A percentile compares a stretch with the other conserved stretches of the same genome.
These are phyloP conservation scores for Timema podura DNA, from an alignment of 2,888 invertebrate genomes.

Conservation along the genomic window DNA sequence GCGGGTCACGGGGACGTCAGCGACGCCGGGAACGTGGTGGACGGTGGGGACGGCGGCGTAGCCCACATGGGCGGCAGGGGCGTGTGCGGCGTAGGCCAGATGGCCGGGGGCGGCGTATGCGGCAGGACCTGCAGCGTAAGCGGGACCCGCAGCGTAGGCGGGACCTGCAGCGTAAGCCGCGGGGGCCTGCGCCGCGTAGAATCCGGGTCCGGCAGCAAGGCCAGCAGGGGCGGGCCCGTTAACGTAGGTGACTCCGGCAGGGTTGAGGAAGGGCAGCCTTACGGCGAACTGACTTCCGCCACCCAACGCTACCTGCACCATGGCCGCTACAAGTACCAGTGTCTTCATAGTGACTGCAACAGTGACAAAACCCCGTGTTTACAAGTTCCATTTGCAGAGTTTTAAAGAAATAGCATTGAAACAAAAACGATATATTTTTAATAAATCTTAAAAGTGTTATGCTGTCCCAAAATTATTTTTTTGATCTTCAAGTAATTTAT, in stretches of 20 bases:
- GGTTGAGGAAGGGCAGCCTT: conserved; percentile 49
- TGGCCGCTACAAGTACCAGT: conserved; percentile 39
- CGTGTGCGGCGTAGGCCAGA: conserved; percentile 23
- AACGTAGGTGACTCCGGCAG: conserved; percentile 53
- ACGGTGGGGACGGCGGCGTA: conserved; percentile 34
- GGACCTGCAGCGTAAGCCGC: conserved; percentile 28
- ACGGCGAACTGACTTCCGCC: conserved; percentile 41
- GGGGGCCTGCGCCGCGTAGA: conserved; percentile 22
- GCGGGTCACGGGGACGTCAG: conserved; percentile 48
- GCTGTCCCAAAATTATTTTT: too few species aligned
- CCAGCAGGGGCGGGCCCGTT: conserved; percentile 38
- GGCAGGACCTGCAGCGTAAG: conserved; percentile 23
- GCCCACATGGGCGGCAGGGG: conserved; percentile 27
- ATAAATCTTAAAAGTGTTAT: too few species aligned
- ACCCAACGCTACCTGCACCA: conserved; percentile 40
- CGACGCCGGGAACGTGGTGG: conserved; percentile 43
- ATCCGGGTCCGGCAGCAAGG: conserved; percentile 39
- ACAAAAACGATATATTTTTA: too few species aligned
- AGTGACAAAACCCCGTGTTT: not conserved
- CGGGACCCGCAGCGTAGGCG: conserved; percentile 21
- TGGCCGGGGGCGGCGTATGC: conserved; percentile 30
- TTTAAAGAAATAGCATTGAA: too few species aligned
- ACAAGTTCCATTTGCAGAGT: too few species aligned
- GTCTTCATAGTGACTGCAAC: conserved; percentile 38
- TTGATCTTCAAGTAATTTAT: too few species aligned